Evolutionary conservation across 2,888 invertebrate genomes (phyloP).

Genomic region (Incurvaria masculella): DNA sequence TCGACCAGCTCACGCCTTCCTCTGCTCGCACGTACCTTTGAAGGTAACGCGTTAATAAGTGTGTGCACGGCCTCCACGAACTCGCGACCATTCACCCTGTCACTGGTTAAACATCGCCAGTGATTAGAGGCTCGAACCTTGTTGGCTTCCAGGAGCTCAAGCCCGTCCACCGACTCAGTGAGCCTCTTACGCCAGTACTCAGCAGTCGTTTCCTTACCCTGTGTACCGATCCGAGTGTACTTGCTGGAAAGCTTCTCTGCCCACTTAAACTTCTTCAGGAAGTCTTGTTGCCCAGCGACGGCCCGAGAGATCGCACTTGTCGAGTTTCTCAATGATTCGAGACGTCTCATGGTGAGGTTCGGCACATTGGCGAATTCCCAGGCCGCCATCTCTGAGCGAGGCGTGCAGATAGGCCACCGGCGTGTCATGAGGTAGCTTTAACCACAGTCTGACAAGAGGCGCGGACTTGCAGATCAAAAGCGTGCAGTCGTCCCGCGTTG

Average conservation of each 20-base stretch:
- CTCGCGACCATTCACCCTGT: conserved; percentile 20
- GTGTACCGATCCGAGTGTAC: too few species aligned
- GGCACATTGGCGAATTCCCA: too few species aligned
- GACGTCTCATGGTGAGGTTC: too few species aligned
- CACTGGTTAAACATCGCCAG: too few species aligned
- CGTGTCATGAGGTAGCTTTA: conserved; percentile 8
- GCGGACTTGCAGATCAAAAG: conserved; percentile 24
- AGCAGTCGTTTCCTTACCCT: too few species aligned
- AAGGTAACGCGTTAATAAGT: conserved; percentile 24
- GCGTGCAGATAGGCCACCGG: conserved; percentile 14
- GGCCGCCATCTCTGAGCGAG: conserved; percentile 7
- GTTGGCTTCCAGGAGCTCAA: too few species aligned
- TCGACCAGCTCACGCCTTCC: conserved; percentile 14
- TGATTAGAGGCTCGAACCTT: too few species aligned
- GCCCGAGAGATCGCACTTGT: conserved; percentile 16
- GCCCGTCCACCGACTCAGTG: too few species aligned
- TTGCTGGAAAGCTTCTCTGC: conserved; percentile 2
- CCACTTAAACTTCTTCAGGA: conserved; percentile 14
- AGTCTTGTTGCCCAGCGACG: conserved; percentile 15
- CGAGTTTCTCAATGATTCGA: conserved; percentile 6
- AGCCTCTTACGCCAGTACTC: too few species aligned
- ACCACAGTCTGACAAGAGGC: conserved; percentile 19
- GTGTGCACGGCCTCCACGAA: conserved; percentile 22
- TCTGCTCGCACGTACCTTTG: conserved; percentile 18
- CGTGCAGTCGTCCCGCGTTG: conserved; percentile 14